A percentile compares a stretch with the other conserved stretches of the same genome.
Evolutionary conservation across 2,113 vertebrate species (phyloP).

Genomic region (Cephalopholis sonnerati): DNA sequence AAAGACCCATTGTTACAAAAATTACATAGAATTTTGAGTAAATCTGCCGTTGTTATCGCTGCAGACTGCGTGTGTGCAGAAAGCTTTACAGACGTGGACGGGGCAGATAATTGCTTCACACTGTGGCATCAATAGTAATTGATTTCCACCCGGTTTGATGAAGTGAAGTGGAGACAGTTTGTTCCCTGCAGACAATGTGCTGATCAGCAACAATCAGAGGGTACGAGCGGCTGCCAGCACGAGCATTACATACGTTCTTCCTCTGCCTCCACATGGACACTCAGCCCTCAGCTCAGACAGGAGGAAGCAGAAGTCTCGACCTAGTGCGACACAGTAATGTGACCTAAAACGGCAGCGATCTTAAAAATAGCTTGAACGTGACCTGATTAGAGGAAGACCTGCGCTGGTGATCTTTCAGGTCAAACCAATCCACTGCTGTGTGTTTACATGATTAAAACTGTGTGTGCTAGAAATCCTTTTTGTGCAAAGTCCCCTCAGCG

Average conservation of each 20-base stretch:
- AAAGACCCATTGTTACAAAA: background rate
- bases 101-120: background rate
- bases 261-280: slow-evolving; percentile 14
- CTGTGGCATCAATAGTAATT: background rate
- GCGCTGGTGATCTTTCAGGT: background rate
- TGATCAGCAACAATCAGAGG: slow-evolving; percentile 43
- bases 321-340: slow-evolving; percentile 29
- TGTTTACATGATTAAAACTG: too few species aligned
- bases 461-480: background rate
- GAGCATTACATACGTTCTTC: slow-evolving; percentile 47
- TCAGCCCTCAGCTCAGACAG: slow-evolving; percentile 39
- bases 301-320: slow-evolving; percentile 58
- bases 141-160: slow-evolving; percentile 24
- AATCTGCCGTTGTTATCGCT: background rate
- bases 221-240: slow-evolving; percentile 17
- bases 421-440: background rate
- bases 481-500: background rate
- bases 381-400: background rate
- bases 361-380: slow-evolving; percentile 35
- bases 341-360: slow-evolving; percentile 32
- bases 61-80: background rate
- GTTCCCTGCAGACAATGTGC: slow-evolving; percentile 41
- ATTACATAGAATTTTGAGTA: background rate
- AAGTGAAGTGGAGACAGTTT: slow-evolving; percentile 17
- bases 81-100: background rate